These are phyloP conservation scores for Hypotaenidia okinawae DNA, from an alignment of 2,797 vertebrate species.

Conservation along the genomic window DNA sequence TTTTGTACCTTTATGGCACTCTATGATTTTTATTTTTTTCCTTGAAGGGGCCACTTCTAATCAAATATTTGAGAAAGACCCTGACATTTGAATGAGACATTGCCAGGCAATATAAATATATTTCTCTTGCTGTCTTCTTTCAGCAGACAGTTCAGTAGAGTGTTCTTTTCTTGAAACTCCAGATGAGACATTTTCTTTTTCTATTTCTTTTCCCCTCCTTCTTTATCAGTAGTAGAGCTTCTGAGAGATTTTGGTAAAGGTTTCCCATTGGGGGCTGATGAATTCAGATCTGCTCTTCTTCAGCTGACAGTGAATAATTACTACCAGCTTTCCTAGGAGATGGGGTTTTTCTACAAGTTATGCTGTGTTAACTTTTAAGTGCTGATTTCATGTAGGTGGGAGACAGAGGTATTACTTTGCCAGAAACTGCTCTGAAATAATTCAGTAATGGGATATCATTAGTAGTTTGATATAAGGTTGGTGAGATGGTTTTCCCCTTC, in stretches of 20 bases:
- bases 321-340: background rate
- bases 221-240: background rate
- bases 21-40: background rate
- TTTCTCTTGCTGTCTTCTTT: conserved; percentile 1
- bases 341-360: background rate
- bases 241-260: conserved; percentile 23
- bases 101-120: background rate
- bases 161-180: background rate
- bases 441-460: background rate
- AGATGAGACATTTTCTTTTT: background rate
- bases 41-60: background rate
- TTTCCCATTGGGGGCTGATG: background rate
- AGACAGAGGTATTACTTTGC: background rate
- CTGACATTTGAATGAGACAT: background rate
- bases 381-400: background rate
- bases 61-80: background rate
- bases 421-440: background rate
- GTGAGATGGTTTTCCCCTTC: background rate
- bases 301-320: background rate
- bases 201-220: background rate
- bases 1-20: background rate
- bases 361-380: background rate
- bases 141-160: background rate
- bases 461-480: background rate
- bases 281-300: conserved; percentile 13